Evolutionary conservation across 2,888 invertebrate species (phyloP), one percentile per base, ranked within the genome.

Genomic region (Leptopterna dolabrata): DNA sequence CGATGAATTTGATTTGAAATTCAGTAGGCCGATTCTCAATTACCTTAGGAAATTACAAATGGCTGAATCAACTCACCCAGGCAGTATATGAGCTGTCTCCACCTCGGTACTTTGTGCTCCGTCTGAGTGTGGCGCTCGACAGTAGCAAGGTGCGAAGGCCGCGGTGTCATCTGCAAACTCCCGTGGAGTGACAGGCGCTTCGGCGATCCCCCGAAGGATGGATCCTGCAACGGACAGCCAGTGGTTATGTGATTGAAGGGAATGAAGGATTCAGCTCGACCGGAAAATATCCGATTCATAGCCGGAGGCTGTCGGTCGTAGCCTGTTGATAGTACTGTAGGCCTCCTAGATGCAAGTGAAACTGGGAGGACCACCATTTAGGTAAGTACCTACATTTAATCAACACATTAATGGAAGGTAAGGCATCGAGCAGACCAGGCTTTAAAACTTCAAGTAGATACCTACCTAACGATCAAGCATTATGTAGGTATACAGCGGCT

Each of bases 101-200:
- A 96, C 90, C 95, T 95, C 0, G 96, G 95, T 76, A 96, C 93
- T 86, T 94, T 93, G 24, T 55, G 86, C 91, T 97, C 96, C 0
- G 97, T 97, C 92, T 97, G 97, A 0, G 97, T 97, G 87, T 95
- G 96, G 78, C 96, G 93, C 91, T 96, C 96, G 94, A 96, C 95
- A 11, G 96, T 96, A 30, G 95, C 92, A 19, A 85, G 47, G 36
- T 85, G 85, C 2, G 83, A 83, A 30, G 45, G 71, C n/a, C 85
- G 51, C 13, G 94, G 88, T 24, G 87, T 70, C 13, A 88, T 30
- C 51, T 89, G 89, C 14, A 78, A 36, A 19, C 41, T 78, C n/a
- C 86, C 55, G 63, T 55, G 71, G 24, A 89, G 83, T 36, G 80
- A 86, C n/a, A 86, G 45, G 3, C 78, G 87, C 76, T 87, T 88